Evolutionary conservation across 1,140 invertebrate species (phyloP).

Genomic region (Asobara japonica): DNA sequence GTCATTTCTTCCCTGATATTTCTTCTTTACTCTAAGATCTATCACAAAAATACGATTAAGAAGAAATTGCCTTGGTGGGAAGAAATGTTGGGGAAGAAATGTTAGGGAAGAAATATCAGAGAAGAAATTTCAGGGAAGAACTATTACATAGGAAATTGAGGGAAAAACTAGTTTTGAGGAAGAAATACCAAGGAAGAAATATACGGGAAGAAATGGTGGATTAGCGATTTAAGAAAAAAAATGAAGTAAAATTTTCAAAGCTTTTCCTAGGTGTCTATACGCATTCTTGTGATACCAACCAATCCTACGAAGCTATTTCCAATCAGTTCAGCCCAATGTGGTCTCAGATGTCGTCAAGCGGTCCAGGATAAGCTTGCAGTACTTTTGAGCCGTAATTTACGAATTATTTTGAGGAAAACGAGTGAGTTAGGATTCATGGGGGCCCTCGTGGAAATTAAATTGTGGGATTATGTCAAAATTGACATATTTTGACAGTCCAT

Average conservation of each 20-base stretch:
- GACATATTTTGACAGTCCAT: too few species aligned
- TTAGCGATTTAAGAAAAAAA: background rate
- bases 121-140: too few species aligned
- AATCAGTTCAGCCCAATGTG: conserved; percentile 46
- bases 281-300: conserved; percentile 47
- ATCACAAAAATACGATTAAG: too few species aligned
- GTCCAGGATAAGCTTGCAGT: conserved; percentile 53
- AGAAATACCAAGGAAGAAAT: background rate
- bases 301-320: conserved; percentile 48
- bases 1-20: too few species aligned
- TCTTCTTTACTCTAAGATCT: too few species aligned
- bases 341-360: conserved; percentile 51
- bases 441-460: too few species aligned
- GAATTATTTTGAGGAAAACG: conserved; percentile 44
- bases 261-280: conserved; percentile 47
- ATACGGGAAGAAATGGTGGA: background rate
- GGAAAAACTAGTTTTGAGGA: background rate
- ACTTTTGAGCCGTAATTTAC: conserved; percentile 49
- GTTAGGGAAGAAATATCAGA: too few species aligned
- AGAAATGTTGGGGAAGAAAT: too few species aligned
- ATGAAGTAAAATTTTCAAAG: background rate
- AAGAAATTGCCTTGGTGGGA: too few species aligned
- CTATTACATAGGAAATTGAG: too few species aligned
- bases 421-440: conserved; percentile 45
- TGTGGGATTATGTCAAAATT: too few species aligned